These are phyloP conservation scores for Austrofundulus limnaeus DNA, from an alignment of 2,113 vertebrate genomes.

Conservation along the genomic window DNA sequence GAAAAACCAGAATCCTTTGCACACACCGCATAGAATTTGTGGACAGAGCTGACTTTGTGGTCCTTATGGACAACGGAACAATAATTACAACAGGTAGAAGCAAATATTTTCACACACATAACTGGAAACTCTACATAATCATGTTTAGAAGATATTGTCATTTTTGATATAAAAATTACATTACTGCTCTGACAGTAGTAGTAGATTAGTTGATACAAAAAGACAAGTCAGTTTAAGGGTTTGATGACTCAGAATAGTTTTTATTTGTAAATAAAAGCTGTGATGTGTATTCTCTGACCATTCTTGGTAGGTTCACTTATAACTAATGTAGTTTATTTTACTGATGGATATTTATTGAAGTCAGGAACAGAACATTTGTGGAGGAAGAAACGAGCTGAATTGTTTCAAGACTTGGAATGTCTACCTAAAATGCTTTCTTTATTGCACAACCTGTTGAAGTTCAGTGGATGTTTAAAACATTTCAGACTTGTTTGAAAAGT, in stretches of 20 bases:
- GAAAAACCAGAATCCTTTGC: constrained; percentile 92
- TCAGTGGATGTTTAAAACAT: not conserved
- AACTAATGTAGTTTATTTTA: too few relatives aligned
- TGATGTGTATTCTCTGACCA: too few relatives aligned
- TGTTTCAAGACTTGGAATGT: not conserved
- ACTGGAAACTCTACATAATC: not conserved
- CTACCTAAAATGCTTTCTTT: not conserved
- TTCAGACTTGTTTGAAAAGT: not conserved
- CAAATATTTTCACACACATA: not conserved
- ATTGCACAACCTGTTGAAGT: too few relatives aligned
- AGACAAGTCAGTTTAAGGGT: too few relatives aligned
- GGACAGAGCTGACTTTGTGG: constrained; percentile 83
- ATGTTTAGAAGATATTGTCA: not conserved
- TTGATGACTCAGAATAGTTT: too few relatives aligned
- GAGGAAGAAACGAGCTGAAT: not conserved
- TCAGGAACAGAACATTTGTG: not conserved
- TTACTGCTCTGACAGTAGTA: too few relatives aligned
- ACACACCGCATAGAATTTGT: constrained; percentile 91
- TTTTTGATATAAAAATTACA: too few relatives aligned
- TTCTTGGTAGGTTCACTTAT: too few relatives aligned
- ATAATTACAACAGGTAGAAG: constrained; percentile 84
- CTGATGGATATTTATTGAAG: not conserved
- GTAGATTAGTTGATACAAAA: too few relatives aligned
- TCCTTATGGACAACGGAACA: constrained; percentile 88
- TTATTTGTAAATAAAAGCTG: too few relatives aligned